phyloP scores from a whole-genome alignment of 2,113 vertebrate genomes.

The Upupa epops region DNA sequence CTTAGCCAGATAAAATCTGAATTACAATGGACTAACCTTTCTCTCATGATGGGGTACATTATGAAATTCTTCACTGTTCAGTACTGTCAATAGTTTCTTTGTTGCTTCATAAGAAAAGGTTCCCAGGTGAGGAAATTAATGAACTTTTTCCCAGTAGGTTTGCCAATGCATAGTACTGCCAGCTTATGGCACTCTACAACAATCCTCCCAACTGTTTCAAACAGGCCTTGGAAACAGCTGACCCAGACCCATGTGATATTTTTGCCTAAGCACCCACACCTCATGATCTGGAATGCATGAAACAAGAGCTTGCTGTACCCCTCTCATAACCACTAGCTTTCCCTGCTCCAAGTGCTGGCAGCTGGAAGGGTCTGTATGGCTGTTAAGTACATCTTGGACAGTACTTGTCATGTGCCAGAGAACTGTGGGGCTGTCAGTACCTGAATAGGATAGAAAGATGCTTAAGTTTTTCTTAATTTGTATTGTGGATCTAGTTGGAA shows the following conservation, averaged over 20 bases:
- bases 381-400: background rate
- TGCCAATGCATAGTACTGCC: background rate
- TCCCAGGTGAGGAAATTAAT: background rate
- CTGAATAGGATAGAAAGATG: background rate
- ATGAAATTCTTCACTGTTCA: background rate
- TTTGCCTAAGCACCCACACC: background rate
- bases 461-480: background rate
- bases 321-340: background rate
- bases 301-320: background rate
- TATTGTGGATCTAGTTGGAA: background rate
- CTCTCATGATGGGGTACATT: background rate
- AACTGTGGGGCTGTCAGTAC: background rate
- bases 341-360: background rate
- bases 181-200: background rate
- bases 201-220: background rate
- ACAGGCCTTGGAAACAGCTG: background rate
- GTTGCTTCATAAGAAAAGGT: background rate
- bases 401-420: background rate
- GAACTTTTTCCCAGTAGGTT: background rate
- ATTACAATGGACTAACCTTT: background rate
- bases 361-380: background rate
- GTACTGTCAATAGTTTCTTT: constrained; percentile 9
- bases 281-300: background rate
- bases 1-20: background rate
- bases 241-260: background rate